Evolutionary conservation across 2,888 invertebrate species (phyloP).

Genomic region (Archaeoteleia sp.): DNA sequence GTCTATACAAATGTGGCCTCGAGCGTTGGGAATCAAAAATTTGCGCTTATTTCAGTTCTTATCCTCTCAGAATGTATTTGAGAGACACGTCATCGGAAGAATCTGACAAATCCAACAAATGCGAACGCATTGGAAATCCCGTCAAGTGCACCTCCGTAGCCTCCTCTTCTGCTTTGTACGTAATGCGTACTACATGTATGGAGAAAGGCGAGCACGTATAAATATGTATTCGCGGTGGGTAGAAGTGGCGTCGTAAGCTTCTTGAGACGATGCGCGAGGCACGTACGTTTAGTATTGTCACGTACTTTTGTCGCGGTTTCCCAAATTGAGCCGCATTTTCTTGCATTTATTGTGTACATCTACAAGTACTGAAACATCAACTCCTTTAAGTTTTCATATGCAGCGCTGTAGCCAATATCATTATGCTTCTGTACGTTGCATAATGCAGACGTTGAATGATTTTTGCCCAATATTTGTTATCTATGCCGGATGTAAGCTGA

Average conservation of each 20-base stretch:
- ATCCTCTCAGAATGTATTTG: constrained; percentile 53
- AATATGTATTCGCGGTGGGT: constrained; percentile 55
- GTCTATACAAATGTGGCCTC: constrained; percentile 38
- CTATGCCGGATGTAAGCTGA: too few species aligned
- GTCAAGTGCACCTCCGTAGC: constrained; percentile 45
- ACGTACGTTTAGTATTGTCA: constrained; percentile 70
- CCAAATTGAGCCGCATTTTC: constrained; percentile 68
- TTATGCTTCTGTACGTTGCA: too few species aligned
- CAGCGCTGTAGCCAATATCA: too few species aligned
- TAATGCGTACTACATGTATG: constrained; percentile 30
- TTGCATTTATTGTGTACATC: background rate
- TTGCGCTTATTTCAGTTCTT: constrained; percentile 53
- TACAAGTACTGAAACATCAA: too few species aligned
- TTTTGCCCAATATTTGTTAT: too few species aligned
- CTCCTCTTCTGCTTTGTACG: constrained; percentile 27
- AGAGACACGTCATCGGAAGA: constrained; percentile 54
- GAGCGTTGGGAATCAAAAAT: constrained; percentile 46
- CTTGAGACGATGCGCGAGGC: constrained; percentile 54
- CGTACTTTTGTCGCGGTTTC: constrained; percentile 67
- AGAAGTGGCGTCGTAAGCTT: constrained; percentile 43
- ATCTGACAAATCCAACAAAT: constrained; percentile 67
- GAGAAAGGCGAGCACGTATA: constrained; percentile 40
- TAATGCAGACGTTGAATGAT: too few species aligned
- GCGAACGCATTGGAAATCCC: constrained; percentile 61
- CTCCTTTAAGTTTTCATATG: too few species aligned